phyloP scores from a whole-genome alignment of 2,888 invertebrate genomes.

The Patella caerulea region DNA sequence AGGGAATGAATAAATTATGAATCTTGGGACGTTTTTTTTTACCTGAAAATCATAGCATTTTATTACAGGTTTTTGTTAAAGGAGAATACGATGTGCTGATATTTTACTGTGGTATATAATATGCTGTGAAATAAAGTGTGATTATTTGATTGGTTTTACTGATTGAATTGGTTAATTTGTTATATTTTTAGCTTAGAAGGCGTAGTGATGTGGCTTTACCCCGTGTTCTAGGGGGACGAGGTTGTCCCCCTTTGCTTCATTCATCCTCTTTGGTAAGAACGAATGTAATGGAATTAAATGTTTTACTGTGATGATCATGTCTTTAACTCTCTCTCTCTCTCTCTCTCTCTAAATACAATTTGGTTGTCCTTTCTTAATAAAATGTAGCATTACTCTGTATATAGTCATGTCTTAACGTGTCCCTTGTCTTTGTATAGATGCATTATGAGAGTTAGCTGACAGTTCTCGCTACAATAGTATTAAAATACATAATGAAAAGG shows the following conservation, averaged over 20 bases:
- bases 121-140: not conserved
- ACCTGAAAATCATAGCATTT: too few relatives aligned
- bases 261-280: constrained; percentile 55
- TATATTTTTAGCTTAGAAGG: constrained; percentile 33
- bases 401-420: not conserved
- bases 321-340: constrained; percentile 1
- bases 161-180: not conserved
- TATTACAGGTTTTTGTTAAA: too few relatives aligned
- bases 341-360: not conserved
- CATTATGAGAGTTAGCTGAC: too few relatives aligned
- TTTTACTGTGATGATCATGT: not conserved
- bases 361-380: too few relatives aligned
- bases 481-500: too few relatives aligned
- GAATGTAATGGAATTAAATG: not conserved
- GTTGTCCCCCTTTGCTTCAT: constrained; percentile 48
- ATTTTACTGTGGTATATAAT: not conserved
- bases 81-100: constrained; percentile 16
- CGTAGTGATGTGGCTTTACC: constrained; percentile 61
- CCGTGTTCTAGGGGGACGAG: constrained; percentile 53
- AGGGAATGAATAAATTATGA: too few relatives aligned
- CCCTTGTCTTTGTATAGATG: not conserved
- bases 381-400: not conserved
- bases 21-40: too few relatives aligned
- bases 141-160: not conserved
- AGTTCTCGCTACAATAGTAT: too few relatives aligned